These are phyloP conservation scores for Macquaria australasica DNA, from an alignment of 2,113 vertebrate species.

Conservation along the genomic window DNA sequence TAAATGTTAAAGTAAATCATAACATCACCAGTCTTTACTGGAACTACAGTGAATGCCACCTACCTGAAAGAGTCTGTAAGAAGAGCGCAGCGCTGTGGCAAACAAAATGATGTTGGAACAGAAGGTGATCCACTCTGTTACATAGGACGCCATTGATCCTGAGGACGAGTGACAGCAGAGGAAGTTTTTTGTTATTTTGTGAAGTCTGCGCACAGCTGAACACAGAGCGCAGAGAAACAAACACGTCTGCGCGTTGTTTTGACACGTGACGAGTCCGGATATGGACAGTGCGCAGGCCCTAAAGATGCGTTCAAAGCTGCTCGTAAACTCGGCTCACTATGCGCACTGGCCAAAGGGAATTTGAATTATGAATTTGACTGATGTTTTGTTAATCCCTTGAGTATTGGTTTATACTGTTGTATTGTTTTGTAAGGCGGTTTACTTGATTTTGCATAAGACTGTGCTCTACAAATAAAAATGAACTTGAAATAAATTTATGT, in stretches of 20 bases:
- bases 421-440: not conserved
- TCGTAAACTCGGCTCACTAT: not conserved
- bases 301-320: not conserved
- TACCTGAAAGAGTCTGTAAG: conserved; percentile 83
- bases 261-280: conserved; percentile 67
- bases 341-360: not conserved
- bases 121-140: conserved; percentile 49
- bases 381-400: not conserved
- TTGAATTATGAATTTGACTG: not conserved
- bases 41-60: not conserved
- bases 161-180: not conserved
- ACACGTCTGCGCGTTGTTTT: conserved; percentile 53
- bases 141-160: conserved; percentile 71
- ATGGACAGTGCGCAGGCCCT: conserved; percentile 66
- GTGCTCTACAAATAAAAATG: not conserved
- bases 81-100: conserved; percentile 67
- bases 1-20: not conserved
- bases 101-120: conserved; percentile 66
- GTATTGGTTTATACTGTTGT: not conserved
- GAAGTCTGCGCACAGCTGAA: not conserved
- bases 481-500: not conserved
- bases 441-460: not conserved
- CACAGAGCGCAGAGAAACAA: not conserved
- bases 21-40: not conserved
- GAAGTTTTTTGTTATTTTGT: too few species aligned